Percentiles rank a stretch among this genome's conserved stretches.
phyloP scores from a whole-genome alignment of 2,113 vertebrate species.

The Tachysurus fulvidraco region DNA sequence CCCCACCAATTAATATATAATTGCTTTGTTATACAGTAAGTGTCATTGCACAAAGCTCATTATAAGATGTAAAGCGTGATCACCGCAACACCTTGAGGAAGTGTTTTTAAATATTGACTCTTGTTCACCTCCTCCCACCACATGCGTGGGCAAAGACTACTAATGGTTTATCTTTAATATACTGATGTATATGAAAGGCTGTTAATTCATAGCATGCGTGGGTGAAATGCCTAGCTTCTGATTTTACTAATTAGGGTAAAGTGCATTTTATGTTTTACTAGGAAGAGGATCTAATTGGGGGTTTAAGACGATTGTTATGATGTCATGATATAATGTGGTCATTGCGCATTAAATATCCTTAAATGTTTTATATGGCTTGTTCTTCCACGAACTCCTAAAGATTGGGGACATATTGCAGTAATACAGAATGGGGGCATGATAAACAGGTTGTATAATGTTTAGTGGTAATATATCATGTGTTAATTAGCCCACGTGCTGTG shows the following conservation, averaged over 20 bases:
- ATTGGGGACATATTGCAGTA: background rate
- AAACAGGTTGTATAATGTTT: background rate
- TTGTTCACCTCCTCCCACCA: slow-evolving; percentile 14
- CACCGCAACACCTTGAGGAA: background rate
- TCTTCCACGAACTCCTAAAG: background rate
- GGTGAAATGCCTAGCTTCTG: slow-evolving; percentile 4
- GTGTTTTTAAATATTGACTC: background rate
- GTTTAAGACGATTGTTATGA: background rate
- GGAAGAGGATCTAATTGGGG: background rate
- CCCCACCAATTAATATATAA: background rate
- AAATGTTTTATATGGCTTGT: background rate
- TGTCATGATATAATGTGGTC: background rate
- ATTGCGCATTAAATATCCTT: background rate
- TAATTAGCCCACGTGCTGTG: background rate
- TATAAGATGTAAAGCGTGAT: background rate
- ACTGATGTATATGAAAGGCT: slow-evolving; percentile 30
- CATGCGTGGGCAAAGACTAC: slow-evolving; percentile 12
- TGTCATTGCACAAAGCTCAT: background rate
- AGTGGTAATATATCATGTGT: background rate
- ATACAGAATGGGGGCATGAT: background rate
- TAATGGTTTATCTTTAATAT: slow-evolving; percentile 25
- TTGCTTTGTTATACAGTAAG: background rate
- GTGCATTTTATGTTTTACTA: background rate
- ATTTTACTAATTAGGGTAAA: slow-evolving; percentile 7
- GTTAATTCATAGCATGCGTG: slow-evolving; percentile 2